These are phyloP conservation scores for Sceloporus undulatus DNA, from an alignment of 2,113 vertebrate genomes.

Conservation along the genomic window DNA sequence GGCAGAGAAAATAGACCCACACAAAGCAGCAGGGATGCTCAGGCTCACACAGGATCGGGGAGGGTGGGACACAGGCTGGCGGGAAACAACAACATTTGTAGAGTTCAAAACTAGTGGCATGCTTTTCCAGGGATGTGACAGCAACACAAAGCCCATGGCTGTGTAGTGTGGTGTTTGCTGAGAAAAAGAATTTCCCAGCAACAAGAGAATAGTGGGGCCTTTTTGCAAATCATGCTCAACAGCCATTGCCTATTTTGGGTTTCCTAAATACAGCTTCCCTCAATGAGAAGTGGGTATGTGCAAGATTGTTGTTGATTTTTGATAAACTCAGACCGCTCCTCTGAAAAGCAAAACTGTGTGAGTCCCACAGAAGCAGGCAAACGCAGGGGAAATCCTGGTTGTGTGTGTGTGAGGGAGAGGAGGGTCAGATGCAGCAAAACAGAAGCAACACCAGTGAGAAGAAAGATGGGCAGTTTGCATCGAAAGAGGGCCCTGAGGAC, in stretches of 20 bases:
- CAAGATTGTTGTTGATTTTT: too few species aligned
- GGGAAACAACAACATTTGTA: too few species aligned
- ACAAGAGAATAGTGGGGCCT: too few species aligned
- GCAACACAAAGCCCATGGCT: too few species aligned
- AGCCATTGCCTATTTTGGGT: not conserved
- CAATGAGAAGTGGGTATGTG: not conserved
- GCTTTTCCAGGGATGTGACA: too few species aligned
- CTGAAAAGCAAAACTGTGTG: not conserved
- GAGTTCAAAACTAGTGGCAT: not conserved
- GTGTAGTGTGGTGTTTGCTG: not conserved
- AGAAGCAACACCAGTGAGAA: too few species aligned
- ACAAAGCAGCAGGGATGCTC: not conserved
- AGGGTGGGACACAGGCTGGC: not conserved
- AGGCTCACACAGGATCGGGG: too few species aligned
- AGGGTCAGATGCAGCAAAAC: not conserved
- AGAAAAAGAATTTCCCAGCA: too few species aligned
- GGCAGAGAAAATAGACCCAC: not conserved
- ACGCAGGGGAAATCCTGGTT: not conserved
- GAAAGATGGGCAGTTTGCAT: not conserved
- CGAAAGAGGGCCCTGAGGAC: not conserved
- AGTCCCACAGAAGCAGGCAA: not conserved
- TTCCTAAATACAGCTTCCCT: not conserved
- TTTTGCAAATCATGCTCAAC: too few species aligned
- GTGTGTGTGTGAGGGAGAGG: too few species aligned
- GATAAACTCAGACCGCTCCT: too few species aligned